Percentiles rank a stretch among this genome's conserved stretches.
These are phyloP conservation scores for Drosophila suboccidentalis DNA, from an alignment of 2,888 invertebrate genomes.

Conservation along the genomic window DNA sequence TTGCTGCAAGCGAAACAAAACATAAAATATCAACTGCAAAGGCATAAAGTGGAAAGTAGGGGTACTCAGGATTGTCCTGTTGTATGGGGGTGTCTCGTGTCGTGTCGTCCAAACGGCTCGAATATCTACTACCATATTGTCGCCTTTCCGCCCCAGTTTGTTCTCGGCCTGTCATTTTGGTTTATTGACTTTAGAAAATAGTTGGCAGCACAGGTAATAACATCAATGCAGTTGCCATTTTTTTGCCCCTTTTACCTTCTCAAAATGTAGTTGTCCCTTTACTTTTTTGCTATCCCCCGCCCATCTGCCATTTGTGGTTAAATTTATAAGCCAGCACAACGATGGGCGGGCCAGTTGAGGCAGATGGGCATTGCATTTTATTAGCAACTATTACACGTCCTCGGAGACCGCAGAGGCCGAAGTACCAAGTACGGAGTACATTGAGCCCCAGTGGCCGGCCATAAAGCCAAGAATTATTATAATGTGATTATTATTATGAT, in stretches of 20 bases:
- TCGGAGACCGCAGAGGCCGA: conserved; percentile 36
- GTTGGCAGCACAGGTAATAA: conserved; percentile 81
- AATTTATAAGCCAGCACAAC: conserved; percentile 38
- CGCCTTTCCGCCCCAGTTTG: conserved; percentile 43
- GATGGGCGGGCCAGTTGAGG: conserved; percentile 13
- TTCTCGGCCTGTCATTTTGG: conserved; percentile 68
- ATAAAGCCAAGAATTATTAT: conserved; percentile 81
- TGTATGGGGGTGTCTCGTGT: conserved; percentile 30
- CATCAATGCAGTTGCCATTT: conserved; percentile 83
- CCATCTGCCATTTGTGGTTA: conserved; percentile 27
- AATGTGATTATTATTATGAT: conserved; percentile 83
- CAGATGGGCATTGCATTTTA: conserved; percentile 80
- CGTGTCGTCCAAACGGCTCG: conserved; percentile 3
- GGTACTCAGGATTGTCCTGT: not conserved
- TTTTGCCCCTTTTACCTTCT: conserved; percentile 51
- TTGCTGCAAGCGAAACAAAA: conserved; percentile 56
- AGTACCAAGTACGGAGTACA: not conserved
- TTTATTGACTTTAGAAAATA: conserved; percentile 81
- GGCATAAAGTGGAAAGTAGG: not conserved
- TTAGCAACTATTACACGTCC: conserved; percentile 79
- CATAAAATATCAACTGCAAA: conserved; percentile 54
- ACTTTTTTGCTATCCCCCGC: not conserved
- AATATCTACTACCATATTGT: conserved; percentile 29
- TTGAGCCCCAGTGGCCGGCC: conserved; percentile 44
- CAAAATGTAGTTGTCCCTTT: conserved; percentile 15